Evolutionary conservation across 2,797 vertebrate species (phyloP).

Genomic region (Tiaroga cobitis): DNA sequence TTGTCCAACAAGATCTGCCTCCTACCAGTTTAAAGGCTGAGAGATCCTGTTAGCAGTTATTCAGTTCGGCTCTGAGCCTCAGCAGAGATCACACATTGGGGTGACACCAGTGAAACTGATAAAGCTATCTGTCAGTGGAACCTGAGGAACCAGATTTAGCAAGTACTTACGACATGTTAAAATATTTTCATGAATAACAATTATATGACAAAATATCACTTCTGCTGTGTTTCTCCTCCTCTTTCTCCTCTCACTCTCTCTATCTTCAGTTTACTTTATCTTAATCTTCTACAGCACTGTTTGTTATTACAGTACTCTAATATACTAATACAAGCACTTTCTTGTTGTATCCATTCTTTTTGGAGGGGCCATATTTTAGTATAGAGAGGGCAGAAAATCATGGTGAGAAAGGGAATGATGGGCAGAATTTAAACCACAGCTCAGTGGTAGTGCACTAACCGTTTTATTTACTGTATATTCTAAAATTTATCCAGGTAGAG

Average conservation of each 20-base stretch:
- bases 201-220: constrained; percentile 39
- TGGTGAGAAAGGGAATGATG: neutral
- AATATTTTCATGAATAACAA: constrained; percentile 52
- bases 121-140: constrained; percentile 47
- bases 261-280: neutral
- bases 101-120: constrained; percentile 46
- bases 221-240: constrained; percentile 14
- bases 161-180: constrained; percentile 47
- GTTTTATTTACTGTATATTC: neutral
- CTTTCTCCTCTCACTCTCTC: neutral
- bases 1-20: constrained; percentile 55
- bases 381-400: neutral
- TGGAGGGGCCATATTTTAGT: neutral
- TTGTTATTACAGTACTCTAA: neutral
- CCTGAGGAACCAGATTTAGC: constrained; percentile 47
- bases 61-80: constrained; percentile 5
- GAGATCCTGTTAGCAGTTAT: constrained; percentile 37
- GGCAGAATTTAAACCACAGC: neutral
- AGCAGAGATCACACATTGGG: constrained; percentile 43
- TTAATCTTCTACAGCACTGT: neutral
- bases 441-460: neutral
- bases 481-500: neutral
- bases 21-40: constrained; percentile 30
- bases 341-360: neutral
- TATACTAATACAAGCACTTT: neutral